Evolutionary conservation across 2,797 vertebrate genomes (phyloP), one percentile per base, ranked within the genome.

Genomic region (Myotis findleyi): DNA sequence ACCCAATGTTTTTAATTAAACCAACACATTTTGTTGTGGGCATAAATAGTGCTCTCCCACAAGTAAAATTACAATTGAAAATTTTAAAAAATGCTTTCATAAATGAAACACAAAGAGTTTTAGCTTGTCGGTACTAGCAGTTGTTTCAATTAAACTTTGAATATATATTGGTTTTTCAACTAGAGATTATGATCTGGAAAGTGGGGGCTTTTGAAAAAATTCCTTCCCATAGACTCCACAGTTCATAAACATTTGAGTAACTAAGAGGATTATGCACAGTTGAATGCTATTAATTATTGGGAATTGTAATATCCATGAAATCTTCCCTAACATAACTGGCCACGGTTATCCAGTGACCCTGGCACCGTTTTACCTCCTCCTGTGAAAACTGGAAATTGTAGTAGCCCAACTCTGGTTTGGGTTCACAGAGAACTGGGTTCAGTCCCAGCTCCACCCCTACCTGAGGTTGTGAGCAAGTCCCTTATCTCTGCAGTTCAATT

Each of bases 1-100:
- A 91, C 27, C 27, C 25, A 88, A 12, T 93, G 47, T 94, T 88
- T 86, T 66, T 89, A 93, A 95, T 91, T 94, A 96, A 90, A 72
- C 51, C 16, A 87, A 76, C 33, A 90, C 14, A 85, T 96, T 94
- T 87, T 94, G 88, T 86, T 88, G 55, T 90, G 10, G 33, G 23
- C 49, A 91, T 88, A 96, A 96, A 92, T 25, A 91, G 49, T 76
- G 83, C n/a, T 93, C 93, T 92, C 1, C 44, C 87, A 25, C 41
- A 87, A 82, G 66, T 53, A 96, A 84, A 96, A 89, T 53, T 84
- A 93, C 44, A 90, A 73, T 33, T 87, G 41, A 62, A 72, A 69
- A 38, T 38, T 80, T 80, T 30, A 14, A 20, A 81, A 96, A 97
- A 72, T 69, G 51, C 7, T 47, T 93, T 41, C 23, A 6, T 64